These are phyloP conservation scores for Petrocephalus schoutedeni DNA, from an alignment of 2,797 vertebrate species.

Conservation along the genomic window DNA sequence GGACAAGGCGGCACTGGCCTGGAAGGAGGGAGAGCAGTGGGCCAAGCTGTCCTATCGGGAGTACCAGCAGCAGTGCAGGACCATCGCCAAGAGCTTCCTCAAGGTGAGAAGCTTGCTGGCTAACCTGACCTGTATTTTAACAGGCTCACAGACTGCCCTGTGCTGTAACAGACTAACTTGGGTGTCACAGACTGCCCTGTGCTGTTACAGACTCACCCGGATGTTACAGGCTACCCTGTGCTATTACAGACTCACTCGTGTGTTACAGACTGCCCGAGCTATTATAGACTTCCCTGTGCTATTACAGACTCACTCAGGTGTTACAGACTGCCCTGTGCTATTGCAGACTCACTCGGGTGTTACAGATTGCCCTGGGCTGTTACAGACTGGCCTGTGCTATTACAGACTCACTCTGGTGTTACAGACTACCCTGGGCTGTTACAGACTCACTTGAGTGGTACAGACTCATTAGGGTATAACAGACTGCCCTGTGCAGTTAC, in stretches of 20 bases:
- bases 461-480: background rate
- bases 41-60: conserved; percentile 63
- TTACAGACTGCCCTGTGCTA: background rate
- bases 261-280: background rate
- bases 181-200: background rate
- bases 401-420: background rate
- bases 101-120: conserved; percentile 63
- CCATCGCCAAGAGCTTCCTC: conserved; percentile 78
- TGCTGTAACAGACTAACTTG: background rate
- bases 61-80: conserved; percentile 77
- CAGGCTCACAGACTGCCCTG: background rate
- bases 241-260: background rate
- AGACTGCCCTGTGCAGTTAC: background rate
- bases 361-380: background rate
- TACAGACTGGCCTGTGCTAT: background rate
- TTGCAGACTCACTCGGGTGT: background rate
- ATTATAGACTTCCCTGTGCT: background rate
- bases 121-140: background rate
- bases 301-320: background rate
- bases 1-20: conserved; percentile 61
- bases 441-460: background rate
- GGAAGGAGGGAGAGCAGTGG: conserved; percentile 68
- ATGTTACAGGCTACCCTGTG: background rate
- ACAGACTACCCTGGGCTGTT: background rate
- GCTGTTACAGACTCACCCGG: background rate